These are phyloP conservation scores for Morinoia aosen DNA, from an alignment of 2,888 invertebrate species.

Conservation along the genomic window DNA sequence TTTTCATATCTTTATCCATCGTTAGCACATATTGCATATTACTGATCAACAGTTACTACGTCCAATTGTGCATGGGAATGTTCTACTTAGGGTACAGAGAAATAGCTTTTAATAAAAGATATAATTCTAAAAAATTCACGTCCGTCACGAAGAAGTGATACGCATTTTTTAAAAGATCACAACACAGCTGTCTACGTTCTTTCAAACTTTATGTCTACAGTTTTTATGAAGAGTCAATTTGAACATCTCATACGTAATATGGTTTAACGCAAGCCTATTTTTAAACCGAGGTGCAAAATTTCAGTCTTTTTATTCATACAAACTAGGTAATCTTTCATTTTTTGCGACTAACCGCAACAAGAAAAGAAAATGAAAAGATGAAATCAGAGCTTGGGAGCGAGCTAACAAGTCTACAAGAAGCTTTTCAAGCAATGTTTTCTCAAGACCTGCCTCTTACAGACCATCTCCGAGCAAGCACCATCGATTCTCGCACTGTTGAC, in stretches of 20 bases:
- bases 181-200: too few species aligned
- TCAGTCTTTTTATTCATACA: neutral
- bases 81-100: neutral
- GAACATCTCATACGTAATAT: neutral
- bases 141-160: too few species aligned
- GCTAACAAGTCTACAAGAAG: neutral
- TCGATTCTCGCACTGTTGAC: conserved; percentile 31
- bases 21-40: neutral
- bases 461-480: neutral
- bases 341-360: neutral
- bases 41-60: neutral
- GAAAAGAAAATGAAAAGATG: neutral
- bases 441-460: neutral
- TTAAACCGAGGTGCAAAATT: neutral
- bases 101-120: neutral
- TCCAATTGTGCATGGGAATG: neutral
- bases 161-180: too few species aligned
- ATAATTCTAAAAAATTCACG: neutral
- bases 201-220: too few species aligned
- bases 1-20: neutral
- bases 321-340: neutral
- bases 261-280: neutral
- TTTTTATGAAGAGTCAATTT: too few species aligned
- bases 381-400: neutral
- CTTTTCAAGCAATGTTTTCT: neutral